These are phyloP conservation scores for Pelagia noctiluca DNA, from an alignment of 30 jellyfish, hydroid and myxozoan species.

Conservation along the genomic window DNA sequence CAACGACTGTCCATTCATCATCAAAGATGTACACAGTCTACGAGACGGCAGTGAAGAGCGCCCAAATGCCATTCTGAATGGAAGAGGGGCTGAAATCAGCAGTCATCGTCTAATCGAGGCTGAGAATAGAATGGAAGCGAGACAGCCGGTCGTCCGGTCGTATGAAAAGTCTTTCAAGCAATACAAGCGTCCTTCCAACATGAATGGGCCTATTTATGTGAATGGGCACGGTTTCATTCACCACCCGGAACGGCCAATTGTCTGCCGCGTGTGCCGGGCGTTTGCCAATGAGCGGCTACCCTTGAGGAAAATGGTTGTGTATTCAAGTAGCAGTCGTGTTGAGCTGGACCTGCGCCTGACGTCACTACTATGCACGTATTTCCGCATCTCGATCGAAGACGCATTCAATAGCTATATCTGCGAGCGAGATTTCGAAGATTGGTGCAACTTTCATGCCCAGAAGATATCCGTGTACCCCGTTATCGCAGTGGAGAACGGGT, in stretches of 20 bases:
- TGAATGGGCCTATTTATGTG: constrained; percentile 22
- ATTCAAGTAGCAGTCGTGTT: constrained; percentile 63
- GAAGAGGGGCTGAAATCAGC: not conserved
- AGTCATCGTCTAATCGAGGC: constrained; percentile 2
- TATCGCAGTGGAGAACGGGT: constrained; percentile 65
- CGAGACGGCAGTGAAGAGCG: constrained; percentile 55
- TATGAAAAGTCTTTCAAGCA: constrained; percentile 41
- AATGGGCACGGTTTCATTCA: constrained; percentile 62
- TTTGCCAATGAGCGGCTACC: constrained; percentile 67
- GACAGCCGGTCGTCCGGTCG: not conserved
- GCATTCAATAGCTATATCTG: constrained; percentile 71
- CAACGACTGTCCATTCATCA: constrained; percentile 30
- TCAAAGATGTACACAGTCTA: constrained; percentile 70
- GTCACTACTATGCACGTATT: constrained; percentile 69
- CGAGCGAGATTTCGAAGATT: constrained; percentile 78
- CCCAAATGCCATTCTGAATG: not conserved
- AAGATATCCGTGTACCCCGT: constrained; percentile 75
- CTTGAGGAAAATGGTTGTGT: constrained; percentile 69
- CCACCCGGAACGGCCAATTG: constrained; percentile 54
- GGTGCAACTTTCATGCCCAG: constrained; percentile 79
- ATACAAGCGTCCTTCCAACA: constrained; percentile 44
- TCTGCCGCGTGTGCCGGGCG: constrained; percentile 75
- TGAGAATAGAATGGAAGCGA: not conserved
- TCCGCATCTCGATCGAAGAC: constrained; percentile 73
- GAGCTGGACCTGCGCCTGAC: constrained; percentile 68